Percentiles rank a stretch among this genome's conserved stretches.
These are phyloP conservation scores for Montipora foliosa DNA, from an alignment of 64 coral and sea anemone genomes.

Conservation along the genomic window DNA sequence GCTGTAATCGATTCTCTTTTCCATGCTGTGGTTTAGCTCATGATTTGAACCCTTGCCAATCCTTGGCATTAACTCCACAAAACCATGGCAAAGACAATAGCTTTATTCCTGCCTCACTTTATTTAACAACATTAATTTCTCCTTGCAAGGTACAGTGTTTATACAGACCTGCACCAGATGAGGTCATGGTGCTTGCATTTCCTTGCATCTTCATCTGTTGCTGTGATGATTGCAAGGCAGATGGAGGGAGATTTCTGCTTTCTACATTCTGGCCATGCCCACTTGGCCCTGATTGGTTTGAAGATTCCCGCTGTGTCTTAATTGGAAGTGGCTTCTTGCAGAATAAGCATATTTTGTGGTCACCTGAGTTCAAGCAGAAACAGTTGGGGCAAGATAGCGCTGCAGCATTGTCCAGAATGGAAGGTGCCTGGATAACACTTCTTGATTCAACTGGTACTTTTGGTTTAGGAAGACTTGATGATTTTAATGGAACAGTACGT, in stretches of 20 bases:
- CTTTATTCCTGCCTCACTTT: no score
- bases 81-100: no score
- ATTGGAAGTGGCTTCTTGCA: slow-evolving; percentile 31
- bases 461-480: not conserved
- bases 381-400: slow-evolving; percentile 70
- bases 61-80: no score
- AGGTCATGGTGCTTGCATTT: not conserved
- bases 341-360: slow-evolving; percentile 48
- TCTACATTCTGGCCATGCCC: not conserved
- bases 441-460: slow-evolving; percentile 51
- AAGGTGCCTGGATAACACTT: not conserved
- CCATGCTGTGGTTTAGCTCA: no score
- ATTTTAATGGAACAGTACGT: not conserved
- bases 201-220: slow-evolving; percentile 1
- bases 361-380: slow-evolving; percentile 66
- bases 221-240: not conserved
- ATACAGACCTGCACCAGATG: not conserved
- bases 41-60: no score
- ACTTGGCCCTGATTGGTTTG: not conserved
- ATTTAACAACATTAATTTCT: no score
- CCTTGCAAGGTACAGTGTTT: not conserved
- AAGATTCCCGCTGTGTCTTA: not conserved
- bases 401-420: not conserved
- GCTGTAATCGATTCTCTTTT: no score
- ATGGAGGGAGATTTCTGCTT: not conserved